phyloP scores from a whole-genome alignment of 2,113 vertebrate genomes.

The Neodon shergylaensis region DNA sequence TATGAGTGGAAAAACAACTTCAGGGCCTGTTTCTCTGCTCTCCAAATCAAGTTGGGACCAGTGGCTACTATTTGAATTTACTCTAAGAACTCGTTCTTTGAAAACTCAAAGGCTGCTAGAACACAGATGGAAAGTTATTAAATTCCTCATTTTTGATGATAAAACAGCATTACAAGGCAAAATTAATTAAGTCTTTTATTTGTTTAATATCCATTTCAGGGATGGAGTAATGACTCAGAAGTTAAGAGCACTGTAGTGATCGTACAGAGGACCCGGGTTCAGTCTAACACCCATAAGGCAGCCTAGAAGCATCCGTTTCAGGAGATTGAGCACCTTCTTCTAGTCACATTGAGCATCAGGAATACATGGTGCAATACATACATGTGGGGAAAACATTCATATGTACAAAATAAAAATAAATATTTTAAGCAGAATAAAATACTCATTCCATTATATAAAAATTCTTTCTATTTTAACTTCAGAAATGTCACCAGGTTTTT shows the following conservation, averaged over 20 bases:
- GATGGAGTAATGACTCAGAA: neutral
- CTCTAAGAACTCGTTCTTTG: neutral
- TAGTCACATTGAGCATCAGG: neutral
- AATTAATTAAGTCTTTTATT: neutral
- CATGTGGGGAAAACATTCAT: neutral
- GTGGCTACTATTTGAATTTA: conserved; percentile 39
- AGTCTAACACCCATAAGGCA: neutral
- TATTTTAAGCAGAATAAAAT: neutral
- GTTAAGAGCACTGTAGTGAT: neutral
- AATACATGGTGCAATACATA: no score
- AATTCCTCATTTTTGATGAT: conserved; percentile 17
- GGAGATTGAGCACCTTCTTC: neutral
- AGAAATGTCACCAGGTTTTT: neutral
- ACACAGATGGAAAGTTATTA: neutral
- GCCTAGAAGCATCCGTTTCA: no score
- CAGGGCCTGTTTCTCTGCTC: neutral
- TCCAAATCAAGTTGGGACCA: conserved; percentile 6
- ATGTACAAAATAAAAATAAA: neutral
- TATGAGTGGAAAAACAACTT: conserved; percentile 10
- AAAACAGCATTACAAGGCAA: neutral
- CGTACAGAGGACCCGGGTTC: no score
- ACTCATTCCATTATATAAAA: neutral
- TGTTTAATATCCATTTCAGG: neutral
- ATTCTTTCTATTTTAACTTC: neutral
- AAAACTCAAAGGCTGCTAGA: conserved; percentile 16